Conservation (phyloP, 1,140 invertebrate species). For the Panulirus ornatus region DNA sequence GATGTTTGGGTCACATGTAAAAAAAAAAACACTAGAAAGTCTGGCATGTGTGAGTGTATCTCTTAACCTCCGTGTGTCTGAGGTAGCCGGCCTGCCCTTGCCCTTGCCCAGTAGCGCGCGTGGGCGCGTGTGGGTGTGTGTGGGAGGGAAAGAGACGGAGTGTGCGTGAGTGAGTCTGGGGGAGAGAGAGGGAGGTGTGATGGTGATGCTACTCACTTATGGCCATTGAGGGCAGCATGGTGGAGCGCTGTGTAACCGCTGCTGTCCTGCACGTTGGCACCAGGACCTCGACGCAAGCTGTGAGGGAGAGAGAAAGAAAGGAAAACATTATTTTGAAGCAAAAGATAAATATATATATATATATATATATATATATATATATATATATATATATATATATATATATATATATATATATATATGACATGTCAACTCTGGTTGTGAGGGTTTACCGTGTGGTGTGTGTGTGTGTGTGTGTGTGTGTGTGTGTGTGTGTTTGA, state of each 20-base stretch:
- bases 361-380: constrained; percentile 17
- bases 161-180: background rate
- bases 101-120: too few species aligned
- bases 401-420: constrained; percentile 42
- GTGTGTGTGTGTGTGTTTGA: background rate
- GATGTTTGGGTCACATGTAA: too few species aligned
- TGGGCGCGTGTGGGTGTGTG: too few species aligned
- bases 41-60: too few species aligned
- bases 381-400: constrained; percentile 40
- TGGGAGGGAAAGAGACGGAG: background rate
- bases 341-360: constrained; percentile 15
- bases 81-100: too few species aligned
- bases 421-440: background rate
- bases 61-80: too few species aligned
- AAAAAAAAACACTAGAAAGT: too few species aligned
- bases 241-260: constrained; percentile 97
- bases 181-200: background rate
- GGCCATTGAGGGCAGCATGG: constrained; percentile 95
- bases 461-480: background rate
- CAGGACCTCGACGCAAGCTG: constrained; percentile 91
- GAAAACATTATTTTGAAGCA: background rate
- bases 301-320: constrained; percentile 77
- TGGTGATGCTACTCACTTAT: constrained; percentile 84
- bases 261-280: constrained; percentile 94
- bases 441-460: background rate